Base-by-base conservation (phyloP, 2,113 vertebrate species). In the Bujurquina vittata region DNA sequence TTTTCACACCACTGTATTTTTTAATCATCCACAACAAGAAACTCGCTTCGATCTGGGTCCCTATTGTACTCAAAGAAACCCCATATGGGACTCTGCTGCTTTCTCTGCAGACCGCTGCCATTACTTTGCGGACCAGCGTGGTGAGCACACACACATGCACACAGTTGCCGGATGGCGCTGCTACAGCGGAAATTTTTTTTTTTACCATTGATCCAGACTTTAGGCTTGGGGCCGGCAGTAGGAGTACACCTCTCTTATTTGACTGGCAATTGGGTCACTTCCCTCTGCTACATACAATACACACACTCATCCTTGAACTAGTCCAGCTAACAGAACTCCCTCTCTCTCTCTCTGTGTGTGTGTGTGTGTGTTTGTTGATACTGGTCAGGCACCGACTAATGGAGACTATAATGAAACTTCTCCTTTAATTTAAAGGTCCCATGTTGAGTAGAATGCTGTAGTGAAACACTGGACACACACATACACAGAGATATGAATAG, bases 391-490 rank as follows among this genome's bases (percentile, higher is more conserved):
- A 74, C 72, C 91, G 91, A 90, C 91, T 93, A 94, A 94, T 93
- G 89, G 87, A 88, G 88, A 88, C 86, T 85, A 89, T 92, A 93
- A 94, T 93, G 92, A 93, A 92, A 92, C 88, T 89, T 93, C 92
- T 87, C 90, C 86, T 81, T 91, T 92, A 93, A 94, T 94, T 94
- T 93, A 92, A 92, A 91, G 90, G 91, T 90, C 87, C 86, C 75
- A 29, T 54, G 46, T 82, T 82, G 89, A 90, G 80, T 55, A 40
- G 80, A 31, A 88, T 61, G 83, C 65, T 75, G 85, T 85, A 81
- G 77, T 56, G 58, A 79, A 75, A 79, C 14, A 17, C 77, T 10
- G 56, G 43, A 87, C 58, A 61, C 79, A 83, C 80, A 75, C 33
- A 77, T 46, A 40, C 37, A 40, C 40, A 82, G 40, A 12, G 40